Evolutionary conservation across 2,797 vertebrate genomes (phyloP), one percentile per base, ranked within the genome.

Genomic region (Ispidina picta): DNA sequence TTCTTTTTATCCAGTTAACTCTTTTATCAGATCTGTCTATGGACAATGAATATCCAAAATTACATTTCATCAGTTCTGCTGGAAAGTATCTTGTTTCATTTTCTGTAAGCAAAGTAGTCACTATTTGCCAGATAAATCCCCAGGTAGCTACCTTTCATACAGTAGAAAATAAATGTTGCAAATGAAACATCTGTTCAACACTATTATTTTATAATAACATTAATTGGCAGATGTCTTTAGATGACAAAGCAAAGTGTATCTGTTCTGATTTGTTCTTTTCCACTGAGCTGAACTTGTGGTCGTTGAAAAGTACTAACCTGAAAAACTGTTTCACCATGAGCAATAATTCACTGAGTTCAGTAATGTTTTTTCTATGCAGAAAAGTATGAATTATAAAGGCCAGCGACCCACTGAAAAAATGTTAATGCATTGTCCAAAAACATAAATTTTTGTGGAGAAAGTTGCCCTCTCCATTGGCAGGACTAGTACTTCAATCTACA

Each of bases 161-260:
- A 94, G 78, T 71, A 79, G 72, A 97, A 97, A 97, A 97, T 94
- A 97, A 97, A 96, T 96, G 96, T 94, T 97, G 92, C 91, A 97
- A 98, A 97, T 94, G 91, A 96, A 98, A 96, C 97, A 97, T 97
- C 97, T 98, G 96, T 95, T 97, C 95, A 93, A 96, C 60, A 80
- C 95, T 95, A 95, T 97, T 97, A 97, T 97, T 98, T 97, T 97
- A 95, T 97, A 97, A 97, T 97, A 96, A 94, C 84, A 95, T 97
- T 97, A 97, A 97, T 97, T 96, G 96, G 92, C 94, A 97, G 96
- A 96, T 97, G 95, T 97, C 95, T 97, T 97, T 85, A 96, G 90
- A 96, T 95, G 95, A 95, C 84, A 96, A 95, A 96, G 71, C 83
- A 95, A 96, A 93, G 73, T 46, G 3, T 89, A 93, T 89, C 51